phyloP scores from a whole-genome alignment of 2,113 vertebrate species.

The Labrus mixtus region DNA sequence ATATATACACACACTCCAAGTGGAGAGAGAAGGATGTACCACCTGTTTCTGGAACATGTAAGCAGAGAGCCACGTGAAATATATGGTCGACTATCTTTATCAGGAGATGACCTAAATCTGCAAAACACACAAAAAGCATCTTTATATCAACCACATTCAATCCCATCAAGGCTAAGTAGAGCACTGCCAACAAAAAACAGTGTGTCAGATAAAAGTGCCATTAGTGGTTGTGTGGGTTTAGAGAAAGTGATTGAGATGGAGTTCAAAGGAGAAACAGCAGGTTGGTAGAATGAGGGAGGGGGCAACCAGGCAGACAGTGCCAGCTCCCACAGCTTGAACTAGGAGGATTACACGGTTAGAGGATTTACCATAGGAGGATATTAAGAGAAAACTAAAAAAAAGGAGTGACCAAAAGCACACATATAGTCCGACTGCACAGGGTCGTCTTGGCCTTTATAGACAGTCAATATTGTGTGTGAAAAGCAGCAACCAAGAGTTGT shows the following conservation, averaged over 20 bases:
- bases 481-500: background rate
- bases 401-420: conserved; percentile 24
- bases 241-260: conserved; percentile 14
- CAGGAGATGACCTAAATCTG: background rate
- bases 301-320: conserved; percentile 26
- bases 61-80: background rate
- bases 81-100: background rate
- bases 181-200: background rate
- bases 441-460: conserved; percentile 3
- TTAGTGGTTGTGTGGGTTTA: conserved; percentile 5
- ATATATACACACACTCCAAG: background rate
- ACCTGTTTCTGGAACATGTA: no score
- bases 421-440: conserved; percentile 1
- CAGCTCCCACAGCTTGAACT: conserved; percentile 60
- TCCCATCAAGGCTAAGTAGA: conserved; percentile 10
- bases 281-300: conserved; percentile 9
- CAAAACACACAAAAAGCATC: background rate
- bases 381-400: conserved; percentile 51
- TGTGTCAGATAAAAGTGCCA: conserved; percentile 3
- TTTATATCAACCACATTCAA: background rate
- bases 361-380: conserved; percentile 73
- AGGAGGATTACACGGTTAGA: conserved; percentile 66
- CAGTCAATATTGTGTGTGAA: background rate
- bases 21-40: background rate
- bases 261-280: conserved; percentile 25